These are phyloP conservation scores for Glaucopsyche alexis DNA, from an alignment of 2,888 invertebrate species.

Conservation along the genomic window DNA sequence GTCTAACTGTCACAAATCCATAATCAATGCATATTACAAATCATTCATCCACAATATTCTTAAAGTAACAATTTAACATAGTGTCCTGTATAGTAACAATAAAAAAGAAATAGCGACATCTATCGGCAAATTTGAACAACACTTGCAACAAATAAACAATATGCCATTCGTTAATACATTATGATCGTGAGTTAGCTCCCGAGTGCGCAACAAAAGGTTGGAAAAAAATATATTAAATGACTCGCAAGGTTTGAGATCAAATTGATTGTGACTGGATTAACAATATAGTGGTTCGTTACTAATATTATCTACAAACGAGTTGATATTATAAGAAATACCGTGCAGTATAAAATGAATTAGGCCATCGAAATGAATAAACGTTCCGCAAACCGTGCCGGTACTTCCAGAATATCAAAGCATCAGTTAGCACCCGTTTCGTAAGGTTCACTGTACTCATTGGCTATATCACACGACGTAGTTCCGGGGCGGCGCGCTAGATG, in stretches of 20 bases:
- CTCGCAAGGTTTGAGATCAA: conserved; percentile 73
- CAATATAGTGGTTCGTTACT: conserved; percentile 35
- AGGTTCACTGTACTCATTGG: conserved; percentile 44
- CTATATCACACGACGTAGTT: conserved; percentile 51
- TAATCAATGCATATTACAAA: conserved; percentile 2
- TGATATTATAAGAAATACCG: conserved; percentile 54
- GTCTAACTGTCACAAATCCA: conserved; percentile 19
- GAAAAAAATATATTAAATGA: conserved; percentile 62
- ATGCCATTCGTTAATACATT: background rate
- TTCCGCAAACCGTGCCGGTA: conserved; percentile 45
- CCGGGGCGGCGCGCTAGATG: conserved; percentile 52
- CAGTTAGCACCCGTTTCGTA: conserved; percentile 53
- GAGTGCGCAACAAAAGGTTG: conserved; percentile 34
- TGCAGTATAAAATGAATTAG: conserved; percentile 50
- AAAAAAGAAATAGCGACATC: background rate
- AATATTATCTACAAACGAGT: conserved; percentile 39
- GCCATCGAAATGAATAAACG: conserved; percentile 40
- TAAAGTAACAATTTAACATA: background rate
- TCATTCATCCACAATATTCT: background rate
- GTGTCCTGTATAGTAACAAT: background rate
- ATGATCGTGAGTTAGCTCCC: conserved; percentile 12
- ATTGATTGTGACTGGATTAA: conserved; percentile 50
- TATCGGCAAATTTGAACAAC: background rate
- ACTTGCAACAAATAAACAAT: conserved; percentile 13
- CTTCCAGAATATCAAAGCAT: conserved; percentile 45